These are phyloP conservation scores for Scalopus aquaticus DNA, from an alignment of 2,113 vertebrate genomes.

Conservation along the genomic window DNA sequence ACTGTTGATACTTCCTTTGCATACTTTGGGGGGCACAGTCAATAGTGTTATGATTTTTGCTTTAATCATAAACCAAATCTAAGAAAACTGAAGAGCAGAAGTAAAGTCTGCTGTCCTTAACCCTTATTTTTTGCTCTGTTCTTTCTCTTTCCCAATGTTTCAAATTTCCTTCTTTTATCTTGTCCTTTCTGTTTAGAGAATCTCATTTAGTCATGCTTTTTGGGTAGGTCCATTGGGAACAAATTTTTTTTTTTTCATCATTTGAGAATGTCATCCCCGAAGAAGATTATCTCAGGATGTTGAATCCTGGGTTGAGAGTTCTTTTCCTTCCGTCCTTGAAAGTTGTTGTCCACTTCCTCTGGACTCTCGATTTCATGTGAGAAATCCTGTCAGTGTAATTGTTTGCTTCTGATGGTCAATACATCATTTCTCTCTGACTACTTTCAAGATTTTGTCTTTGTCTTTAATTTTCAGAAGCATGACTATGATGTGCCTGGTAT, in stretches of 20 bases:
- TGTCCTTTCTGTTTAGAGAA: background rate
- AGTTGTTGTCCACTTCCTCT: background rate
- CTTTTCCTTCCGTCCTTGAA: conserved; percentile 34
- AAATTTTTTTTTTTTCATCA: background rate
- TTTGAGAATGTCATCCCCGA: background rate
- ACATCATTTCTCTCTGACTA: conserved; percentile 18
- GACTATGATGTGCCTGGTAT: background rate
- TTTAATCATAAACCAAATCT: conserved; percentile 21
- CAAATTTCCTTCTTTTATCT: background rate
- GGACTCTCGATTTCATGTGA: conserved; percentile 33
- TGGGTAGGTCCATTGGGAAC: background rate
- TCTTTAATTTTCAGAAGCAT: conserved; percentile 21
- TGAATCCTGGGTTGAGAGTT: conserved; percentile 4
- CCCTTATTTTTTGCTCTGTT: background rate
- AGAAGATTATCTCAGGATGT: conserved; percentile 22
- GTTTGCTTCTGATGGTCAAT: background rate
- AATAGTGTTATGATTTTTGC: background rate
- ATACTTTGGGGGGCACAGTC: background rate
- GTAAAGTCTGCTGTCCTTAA: background rate
- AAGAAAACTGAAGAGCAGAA: conserved; percentile 32
- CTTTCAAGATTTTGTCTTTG: background rate
- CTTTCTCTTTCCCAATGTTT: background rate
- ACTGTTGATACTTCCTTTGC: background rate
- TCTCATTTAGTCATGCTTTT: background rate
- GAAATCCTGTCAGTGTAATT: background rate